These are phyloP conservation scores for Clostera curtula DNA, from an alignment of 2,888 invertebrate species.

Conservation along the genomic window DNA sequence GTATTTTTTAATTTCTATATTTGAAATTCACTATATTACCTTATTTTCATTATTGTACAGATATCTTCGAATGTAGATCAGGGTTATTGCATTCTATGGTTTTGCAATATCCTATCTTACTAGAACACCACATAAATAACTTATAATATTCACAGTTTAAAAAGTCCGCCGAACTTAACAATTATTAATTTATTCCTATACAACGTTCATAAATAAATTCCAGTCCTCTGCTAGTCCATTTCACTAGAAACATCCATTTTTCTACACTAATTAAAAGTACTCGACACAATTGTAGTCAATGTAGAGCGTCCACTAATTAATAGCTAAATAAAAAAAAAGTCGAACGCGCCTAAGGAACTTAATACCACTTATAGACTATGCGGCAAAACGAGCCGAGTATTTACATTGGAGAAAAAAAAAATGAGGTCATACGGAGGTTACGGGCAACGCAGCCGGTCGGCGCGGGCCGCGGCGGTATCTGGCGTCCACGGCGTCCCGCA, in stretches of 20 bases:
- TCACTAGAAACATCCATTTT: constrained; percentile 37
- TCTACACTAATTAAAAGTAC: constrained; percentile 39
- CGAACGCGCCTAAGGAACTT: constrained; percentile 62
- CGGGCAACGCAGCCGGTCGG: constrained; percentile 72
- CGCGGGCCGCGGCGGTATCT: constrained; percentile 71
- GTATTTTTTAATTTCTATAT: too few species aligned
- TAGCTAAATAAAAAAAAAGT: constrained; percentile 33
- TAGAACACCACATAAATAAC: constrained; percentile 39
- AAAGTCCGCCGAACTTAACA: constrained; percentile 32
- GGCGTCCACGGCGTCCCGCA: constrained; percentile 37
- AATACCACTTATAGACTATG: constrained; percentile 73
- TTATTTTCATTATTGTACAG: too few species aligned
- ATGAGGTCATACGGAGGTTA: constrained; percentile 73
- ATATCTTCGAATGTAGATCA: too few species aligned
- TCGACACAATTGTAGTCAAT: constrained; percentile 40
- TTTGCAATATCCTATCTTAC: constrained; percentile 16
- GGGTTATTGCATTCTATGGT: too few species aligned
- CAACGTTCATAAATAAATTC: constrained; percentile 25
- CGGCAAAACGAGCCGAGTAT: constrained; percentile 72
- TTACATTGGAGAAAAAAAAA: constrained; percentile 74
- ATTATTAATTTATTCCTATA: constrained; percentile 25
- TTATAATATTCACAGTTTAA: constrained; percentile 33
- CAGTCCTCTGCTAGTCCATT: constrained; percentile 36
- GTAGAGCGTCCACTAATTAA: constrained; percentile 41
- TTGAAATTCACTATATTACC: too few species aligned